Evolutionary conservation across 2,113 vertebrate species (phyloP).

Genomic region (Probosciger aterrimus): DNA sequence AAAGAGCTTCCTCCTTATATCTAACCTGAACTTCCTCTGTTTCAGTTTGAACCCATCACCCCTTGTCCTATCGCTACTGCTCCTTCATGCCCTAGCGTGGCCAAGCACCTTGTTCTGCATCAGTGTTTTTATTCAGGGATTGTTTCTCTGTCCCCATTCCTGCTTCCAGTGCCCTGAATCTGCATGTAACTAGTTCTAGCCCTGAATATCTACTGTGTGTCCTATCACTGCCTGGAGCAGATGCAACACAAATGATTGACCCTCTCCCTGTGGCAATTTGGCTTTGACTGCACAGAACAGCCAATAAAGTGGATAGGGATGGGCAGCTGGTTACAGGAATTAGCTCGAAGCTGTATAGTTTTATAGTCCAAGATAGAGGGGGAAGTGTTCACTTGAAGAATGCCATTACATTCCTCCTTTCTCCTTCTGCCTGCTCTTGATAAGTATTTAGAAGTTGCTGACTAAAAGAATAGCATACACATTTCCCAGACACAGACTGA

Average conservation of each 20-base stretch:
- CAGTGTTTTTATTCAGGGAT: neutral
- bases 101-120: neutral
- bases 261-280: conserved; percentile 24
- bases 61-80: neutral
- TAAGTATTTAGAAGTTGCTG: neutral
- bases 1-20: neutral
- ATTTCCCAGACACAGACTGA: neutral
- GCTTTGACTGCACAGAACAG: conserved; percentile 29
- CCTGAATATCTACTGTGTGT: neutral
- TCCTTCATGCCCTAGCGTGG: neutral
- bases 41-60: neutral
- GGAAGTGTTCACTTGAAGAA: neutral
- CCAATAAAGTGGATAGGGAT: conserved; percentile 37
- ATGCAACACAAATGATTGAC: conserved; percentile 10
- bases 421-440: neutral
- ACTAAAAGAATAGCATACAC: neutral
- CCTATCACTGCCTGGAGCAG: neutral
- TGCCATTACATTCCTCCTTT: neutral
- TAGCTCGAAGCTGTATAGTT: neutral
- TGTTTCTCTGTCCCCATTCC: neutral
- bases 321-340: neutral
- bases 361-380: neutral
- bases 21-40: neutral
- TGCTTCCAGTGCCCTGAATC: neutral
- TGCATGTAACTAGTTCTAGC: conserved; percentile 28